Conservation (phyloP, 2,113 vertebrate species). For the Typhlomys cinereus region DNA sequence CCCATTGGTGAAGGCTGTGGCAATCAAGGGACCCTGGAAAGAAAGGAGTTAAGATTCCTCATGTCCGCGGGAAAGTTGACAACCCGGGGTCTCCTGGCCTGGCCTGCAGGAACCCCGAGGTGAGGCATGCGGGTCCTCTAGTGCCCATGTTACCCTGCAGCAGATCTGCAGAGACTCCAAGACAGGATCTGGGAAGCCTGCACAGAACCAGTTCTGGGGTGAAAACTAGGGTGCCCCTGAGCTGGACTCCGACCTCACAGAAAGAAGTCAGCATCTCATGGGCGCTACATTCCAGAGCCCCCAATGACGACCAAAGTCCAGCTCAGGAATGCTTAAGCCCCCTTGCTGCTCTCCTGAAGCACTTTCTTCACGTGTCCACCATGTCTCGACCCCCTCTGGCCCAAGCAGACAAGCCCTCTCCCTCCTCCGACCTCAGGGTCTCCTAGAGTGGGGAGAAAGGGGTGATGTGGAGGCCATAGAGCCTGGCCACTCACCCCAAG, state of each 20-base stretch:
- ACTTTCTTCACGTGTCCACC: background rate
- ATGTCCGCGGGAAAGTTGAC: background rate
- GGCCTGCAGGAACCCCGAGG: background rate
- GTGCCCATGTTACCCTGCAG: fast-evolving
- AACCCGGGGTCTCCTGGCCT: background rate
- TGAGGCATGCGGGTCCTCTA: background rate
- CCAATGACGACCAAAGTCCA: fast-evolving
- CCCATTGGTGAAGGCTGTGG: conserved; percentile 99
- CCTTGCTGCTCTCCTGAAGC: background rate
- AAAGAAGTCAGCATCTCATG: background rate
- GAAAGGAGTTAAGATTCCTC: conserved; percentile 62
- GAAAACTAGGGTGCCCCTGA: background rate
- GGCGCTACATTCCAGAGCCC: no score
- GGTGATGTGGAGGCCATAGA: background rate
- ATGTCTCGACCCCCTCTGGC: fast-evolving
- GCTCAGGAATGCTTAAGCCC: background rate
- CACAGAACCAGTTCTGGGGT: background rate
- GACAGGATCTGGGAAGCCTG: background rate
- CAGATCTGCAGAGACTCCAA: background rate
- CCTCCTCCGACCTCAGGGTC: background rate
- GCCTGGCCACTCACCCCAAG: conserved; percentile 92
- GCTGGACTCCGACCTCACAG: background rate
- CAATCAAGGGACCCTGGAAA: conserved; percentile 97
- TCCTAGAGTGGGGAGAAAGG: background rate
- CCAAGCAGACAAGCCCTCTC: background rate